phyloP scores from a whole-genome alignment of 2,797 vertebrate species.

The Danio tinwini region DNA sequence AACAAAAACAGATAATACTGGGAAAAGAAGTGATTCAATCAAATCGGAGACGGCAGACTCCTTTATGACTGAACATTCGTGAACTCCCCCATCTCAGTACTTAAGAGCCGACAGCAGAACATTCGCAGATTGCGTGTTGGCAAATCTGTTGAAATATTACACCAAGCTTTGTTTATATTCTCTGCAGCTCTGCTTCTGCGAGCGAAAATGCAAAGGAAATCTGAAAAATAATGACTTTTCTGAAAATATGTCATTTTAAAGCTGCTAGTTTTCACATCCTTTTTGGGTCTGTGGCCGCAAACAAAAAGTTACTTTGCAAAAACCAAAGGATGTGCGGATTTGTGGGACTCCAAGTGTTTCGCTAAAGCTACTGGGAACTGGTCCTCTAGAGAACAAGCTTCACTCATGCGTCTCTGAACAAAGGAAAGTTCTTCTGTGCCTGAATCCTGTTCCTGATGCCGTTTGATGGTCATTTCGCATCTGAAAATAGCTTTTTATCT shows the following conservation, averaged over 20 bases:
- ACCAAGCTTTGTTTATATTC: slow-evolving; percentile 27
- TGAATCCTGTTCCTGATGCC: slow-evolving; percentile 74
- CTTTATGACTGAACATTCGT: slow-evolving; percentile 55
- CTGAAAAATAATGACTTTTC: slow-evolving; percentile 42
- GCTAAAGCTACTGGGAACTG: slow-evolving; percentile 62
- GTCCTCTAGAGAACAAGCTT: slow-evolving; percentile 41
- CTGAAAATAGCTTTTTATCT: slow-evolving; percentile 63
- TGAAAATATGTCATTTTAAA: slow-evolving; percentile 67
- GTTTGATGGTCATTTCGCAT: slow-evolving; percentile 58
- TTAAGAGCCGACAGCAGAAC: slow-evolving; percentile 26
- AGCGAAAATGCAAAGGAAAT: neutral
- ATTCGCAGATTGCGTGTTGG: slow-evolving; percentile 33
- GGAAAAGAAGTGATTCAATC: slow-evolving; percentile 22
- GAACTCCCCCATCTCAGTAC: slow-evolving; percentile 42
- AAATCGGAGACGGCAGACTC: slow-evolving; percentile 54
- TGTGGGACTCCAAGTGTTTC: slow-evolving; percentile 60
- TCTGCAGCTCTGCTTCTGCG: slow-evolving; percentile 47
- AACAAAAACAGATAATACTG: slow-evolving; percentile 20
- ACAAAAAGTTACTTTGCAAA: slow-evolving; percentile 63
- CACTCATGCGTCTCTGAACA: slow-evolving; percentile 30
- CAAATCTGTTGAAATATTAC: slow-evolving; percentile 35
- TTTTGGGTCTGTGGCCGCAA: slow-evolving; percentile 43
- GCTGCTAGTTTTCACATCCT: slow-evolving; percentile 69
- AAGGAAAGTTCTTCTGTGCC: slow-evolving; percentile 64
- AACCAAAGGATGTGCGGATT: slow-evolving; percentile 72